Evolutionary conservation across 1,140 invertebrate species (phyloP).

Genomic region (Drosophila carrolli): DNA sequence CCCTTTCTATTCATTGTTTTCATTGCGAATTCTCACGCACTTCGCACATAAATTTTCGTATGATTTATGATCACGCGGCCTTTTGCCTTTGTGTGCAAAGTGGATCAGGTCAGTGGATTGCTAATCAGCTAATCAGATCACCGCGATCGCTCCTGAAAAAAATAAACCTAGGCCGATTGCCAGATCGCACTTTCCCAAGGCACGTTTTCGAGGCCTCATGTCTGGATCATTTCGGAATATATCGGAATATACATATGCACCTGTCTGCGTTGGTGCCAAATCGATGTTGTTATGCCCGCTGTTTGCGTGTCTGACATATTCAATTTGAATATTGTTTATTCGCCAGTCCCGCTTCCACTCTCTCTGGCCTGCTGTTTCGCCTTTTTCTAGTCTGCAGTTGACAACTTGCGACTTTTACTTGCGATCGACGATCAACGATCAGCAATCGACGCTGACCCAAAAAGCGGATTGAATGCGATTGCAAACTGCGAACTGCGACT

Average conservation of each 20-base stretch:
- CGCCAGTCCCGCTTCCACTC: slow-evolving; percentile 46
- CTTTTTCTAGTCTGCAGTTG: slow-evolving; percentile 66
- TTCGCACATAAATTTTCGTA: slow-evolving; percentile 77
- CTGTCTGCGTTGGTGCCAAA: slow-evolving; percentile 33
- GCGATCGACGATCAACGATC: slow-evolving; percentile 51
- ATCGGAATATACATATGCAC: slow-evolving; percentile 4
- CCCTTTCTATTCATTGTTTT: slow-evolving; percentile 72
- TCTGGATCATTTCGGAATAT: slow-evolving; percentile 14
- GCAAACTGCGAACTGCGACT: slow-evolving; percentile 33
- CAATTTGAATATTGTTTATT: slow-evolving; percentile 80
- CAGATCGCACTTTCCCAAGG: slow-evolving; percentile 42
- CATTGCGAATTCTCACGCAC: slow-evolving; percentile 53
- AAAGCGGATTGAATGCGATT: slow-evolving; percentile 73
- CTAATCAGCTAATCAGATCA: slow-evolving; percentile 42
- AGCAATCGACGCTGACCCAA: slow-evolving; percentile 64
- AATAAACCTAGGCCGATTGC: slow-evolving; percentile 23
- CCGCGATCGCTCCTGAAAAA: slow-evolving; percentile 27
- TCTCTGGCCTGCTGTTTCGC: slow-evolving; percentile 39
- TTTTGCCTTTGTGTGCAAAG: slow-evolving; percentile 52
- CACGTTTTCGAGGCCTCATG: slow-evolving; percentile 31
- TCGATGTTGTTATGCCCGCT: slow-evolving; percentile 26
- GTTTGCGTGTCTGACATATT: slow-evolving; percentile 63
- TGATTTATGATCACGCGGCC: slow-evolving; percentile 67
- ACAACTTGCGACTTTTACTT: slow-evolving; percentile 74
- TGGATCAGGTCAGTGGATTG: slow-evolving; percentile 69